Evolutionary conservation across 1,140 invertebrate species (phyloP), one percentile per base, ranked within the genome.

Genomic region (Pseudomyrmex dendroicus): DNA sequence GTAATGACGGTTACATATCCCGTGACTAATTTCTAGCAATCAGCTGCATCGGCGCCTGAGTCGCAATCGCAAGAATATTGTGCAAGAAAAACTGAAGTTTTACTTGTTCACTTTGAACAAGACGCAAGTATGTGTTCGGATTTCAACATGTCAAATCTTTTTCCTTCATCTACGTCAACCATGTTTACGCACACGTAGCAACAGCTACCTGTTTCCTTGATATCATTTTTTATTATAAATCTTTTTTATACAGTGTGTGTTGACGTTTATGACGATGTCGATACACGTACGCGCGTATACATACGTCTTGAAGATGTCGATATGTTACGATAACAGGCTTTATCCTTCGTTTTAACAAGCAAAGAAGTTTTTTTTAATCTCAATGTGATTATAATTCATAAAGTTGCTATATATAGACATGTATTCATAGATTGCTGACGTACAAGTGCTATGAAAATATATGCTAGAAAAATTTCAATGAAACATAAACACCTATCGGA

Each of bases 1-100:
- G 35, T 80, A 80, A 80, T 72, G 66, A 46, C 56, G 54, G 54
- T 78, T 78, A 78, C 54, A 70, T 78, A 48, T 72, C 44, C 76
- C 76, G 76, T 80, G 54, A 80, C 64, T 80, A 80, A 80, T 72
- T 80, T 80, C 66, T n/a, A 61, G 64, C 64, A 70, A 78, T 78
- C 74, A 46, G 76, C 35, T 70, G 52, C 76, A 78, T 78, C 22
- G 54, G 66, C 54, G 44, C 35, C 52, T 64, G 63, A 44, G 50
- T 52, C 25, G 52, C 74, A 46, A 20, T 73, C 62, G 62, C 35
- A 2, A 25, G 76, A 78, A 35, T 35, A 35, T 78, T 70, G 76
- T 78, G 52, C 46, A 70, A 78, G 76, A 78, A 78, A 80, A 59
- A 20, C 64, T 46, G 9, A n/a, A 80, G 25, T 72, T 80, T 73